Evolutionary conservation across 2,888 invertebrate genomes (phyloP).

Genomic region (Phengaris arion): DNA sequence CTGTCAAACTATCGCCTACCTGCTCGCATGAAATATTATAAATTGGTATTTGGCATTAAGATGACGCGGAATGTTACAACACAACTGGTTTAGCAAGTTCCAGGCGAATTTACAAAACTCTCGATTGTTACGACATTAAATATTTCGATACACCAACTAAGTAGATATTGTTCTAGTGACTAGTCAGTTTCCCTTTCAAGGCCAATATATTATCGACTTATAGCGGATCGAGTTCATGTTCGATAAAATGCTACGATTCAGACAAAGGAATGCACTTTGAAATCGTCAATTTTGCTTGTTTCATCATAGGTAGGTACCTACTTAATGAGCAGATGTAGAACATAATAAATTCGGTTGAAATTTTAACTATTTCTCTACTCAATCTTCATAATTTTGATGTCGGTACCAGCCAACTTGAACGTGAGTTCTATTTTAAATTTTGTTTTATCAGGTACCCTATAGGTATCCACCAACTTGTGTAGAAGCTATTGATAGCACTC

Average conservation of each 20-base stretch:
- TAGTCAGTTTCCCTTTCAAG: slow-evolving; percentile 15
- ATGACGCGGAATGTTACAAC: slow-evolving; percentile 26
- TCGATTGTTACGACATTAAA: slow-evolving; percentile 24
- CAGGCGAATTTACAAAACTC: slow-evolving; percentile 23
- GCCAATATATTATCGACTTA: neutral
- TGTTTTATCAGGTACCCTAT: too few species aligned
- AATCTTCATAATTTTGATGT: too few species aligned
- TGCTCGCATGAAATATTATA: neutral
- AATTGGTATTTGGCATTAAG: slow-evolving; percentile 16
- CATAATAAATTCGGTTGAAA: too few species aligned
- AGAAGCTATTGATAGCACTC: too few species aligned
- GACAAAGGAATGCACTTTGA: neutral
- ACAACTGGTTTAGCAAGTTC: slow-evolving; percentile 11
- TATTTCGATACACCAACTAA: slow-evolving; percentile 12
- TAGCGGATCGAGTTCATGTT: neutral
- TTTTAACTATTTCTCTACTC: too few species aligned
- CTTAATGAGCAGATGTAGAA: too few species aligned
- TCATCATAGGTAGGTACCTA: too few species aligned
- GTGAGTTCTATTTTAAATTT: too few species aligned
- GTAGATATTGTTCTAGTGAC: slow-evolving; percentile 13
- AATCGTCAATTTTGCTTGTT: too few species aligned
- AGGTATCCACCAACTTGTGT: too few species aligned
- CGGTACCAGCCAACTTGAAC: too few species aligned
- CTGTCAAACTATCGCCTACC: too few species aligned
- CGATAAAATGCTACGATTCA: neutral